These are phyloP conservation scores for Clostera curtula DNA, from an alignment of 2,888 invertebrate species.

Conservation along the genomic window DNA sequence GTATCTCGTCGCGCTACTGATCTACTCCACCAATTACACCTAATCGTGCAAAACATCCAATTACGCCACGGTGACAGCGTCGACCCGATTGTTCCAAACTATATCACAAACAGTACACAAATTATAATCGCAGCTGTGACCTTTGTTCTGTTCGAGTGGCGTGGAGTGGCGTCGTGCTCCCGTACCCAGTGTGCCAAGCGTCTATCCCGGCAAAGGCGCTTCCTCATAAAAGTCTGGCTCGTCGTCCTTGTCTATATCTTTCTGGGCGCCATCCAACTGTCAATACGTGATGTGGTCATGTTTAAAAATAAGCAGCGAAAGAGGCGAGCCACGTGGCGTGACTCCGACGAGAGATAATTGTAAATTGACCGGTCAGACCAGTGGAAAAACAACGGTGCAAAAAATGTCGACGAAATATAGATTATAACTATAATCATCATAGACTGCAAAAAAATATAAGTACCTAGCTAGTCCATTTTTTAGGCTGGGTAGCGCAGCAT, in stretches of 20 bases:
- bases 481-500: too few relatives aligned
- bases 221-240: slow-evolving; percentile 97
- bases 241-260: slow-evolving; percentile 86
- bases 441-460: too few relatives aligned
- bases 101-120: background rate
- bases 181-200: background rate
- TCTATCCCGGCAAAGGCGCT: slow-evolving; percentile 87
- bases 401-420: too few relatives aligned
- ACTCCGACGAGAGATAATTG: too few relatives aligned
- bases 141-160: background rate
- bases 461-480: too few relatives aligned
- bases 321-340: background rate
- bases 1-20: background rate
- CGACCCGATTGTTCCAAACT: background rate
- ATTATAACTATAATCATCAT: too few relatives aligned
- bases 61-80: background rate
- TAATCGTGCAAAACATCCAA: too few relatives aligned
- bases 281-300: slow-evolving; percentile 4
- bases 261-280: slow-evolving; percentile 91
- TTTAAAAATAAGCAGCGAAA: slow-evolving; percentile 4
- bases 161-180: background rate
- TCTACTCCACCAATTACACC: too few relatives aligned
- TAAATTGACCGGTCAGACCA: too few relatives aligned
- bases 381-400: background rate
- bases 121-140: background rate